Base-by-base conservation (phyloP, 2,888 invertebrate species). In the Drosophila lacicola region DNA sequence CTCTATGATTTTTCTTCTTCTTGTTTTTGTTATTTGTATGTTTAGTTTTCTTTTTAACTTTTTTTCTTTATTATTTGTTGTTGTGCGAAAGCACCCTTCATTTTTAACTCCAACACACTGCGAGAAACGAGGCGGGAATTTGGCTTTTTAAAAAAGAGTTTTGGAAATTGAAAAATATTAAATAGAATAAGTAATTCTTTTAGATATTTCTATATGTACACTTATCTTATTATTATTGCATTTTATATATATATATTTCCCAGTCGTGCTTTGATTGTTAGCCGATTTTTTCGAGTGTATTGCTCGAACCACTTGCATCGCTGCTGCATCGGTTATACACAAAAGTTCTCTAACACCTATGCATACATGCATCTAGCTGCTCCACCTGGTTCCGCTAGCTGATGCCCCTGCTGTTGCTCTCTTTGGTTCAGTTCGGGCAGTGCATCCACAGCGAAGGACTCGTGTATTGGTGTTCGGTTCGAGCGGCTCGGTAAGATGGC, bases 401-500 rank as follows among this genome's bases (percentile, higher is more conserved):
- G 50, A 14, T 51, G 21, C 11, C 11, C 19, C 21, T n/a, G 4
- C 5, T 42, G 45, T 4, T 62, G 62, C 78, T 67, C 79, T 78
- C 74, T 77, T 70, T 64, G 53, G n/a, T 17, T 17, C 49, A 58
- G 13, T 45, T 42, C 9, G 70, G 34, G 44, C 54, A 61, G 67
- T 41, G 57, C 54, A 67, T 50, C 29, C 34, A 46, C 33, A 47
- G n/a, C 49, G 50, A 57, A 57, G 47, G 51, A 61, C 41, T 62
- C 69, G 50, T 56, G 29, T 29, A 8, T 29, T 29, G 29, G 42
- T 42, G 66, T 56, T 68, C 66, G 72, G 66, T 45, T 77, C 68
- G 66, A 61, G 56, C 64, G 62, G 53, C 39, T 62, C 44, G 39
- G 45, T 57, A 74, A 74, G 71, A 74, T 64, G 63, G 53, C 29